Percentiles rank a stretch among this genome's conserved stretches.
Conservation (phyloP, 2,113 vertebrate species). For the Cephalophus harveyi region DNA sequence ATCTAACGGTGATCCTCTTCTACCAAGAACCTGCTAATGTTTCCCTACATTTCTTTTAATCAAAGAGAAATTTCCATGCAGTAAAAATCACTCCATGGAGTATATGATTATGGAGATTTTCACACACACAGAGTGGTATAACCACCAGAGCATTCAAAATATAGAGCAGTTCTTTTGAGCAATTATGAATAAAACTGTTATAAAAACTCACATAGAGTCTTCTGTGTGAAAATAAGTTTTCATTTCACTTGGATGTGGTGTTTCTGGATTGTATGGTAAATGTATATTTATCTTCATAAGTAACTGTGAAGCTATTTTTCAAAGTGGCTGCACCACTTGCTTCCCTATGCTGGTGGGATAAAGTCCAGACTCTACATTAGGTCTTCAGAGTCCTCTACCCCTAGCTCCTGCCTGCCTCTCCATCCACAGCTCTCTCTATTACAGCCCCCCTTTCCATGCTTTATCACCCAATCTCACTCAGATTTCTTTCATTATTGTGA, state of each 20-base stretch:
- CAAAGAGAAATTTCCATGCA: background rate
- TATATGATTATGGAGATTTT: background rate
- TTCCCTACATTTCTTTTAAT: background rate
- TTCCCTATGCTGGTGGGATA: background rate
- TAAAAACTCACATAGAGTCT: background rate
- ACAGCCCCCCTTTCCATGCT: background rate
- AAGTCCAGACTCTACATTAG: background rate
- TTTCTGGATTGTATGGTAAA: background rate
- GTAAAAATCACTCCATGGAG: conserved; percentile 2
- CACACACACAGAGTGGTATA: background rate
- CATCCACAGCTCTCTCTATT: background rate
- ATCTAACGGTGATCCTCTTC: background rate
- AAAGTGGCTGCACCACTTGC: background rate
- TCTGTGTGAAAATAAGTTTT: background rate
- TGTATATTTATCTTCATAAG: background rate
- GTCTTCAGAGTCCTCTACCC: background rate
- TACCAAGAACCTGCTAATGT: background rate
- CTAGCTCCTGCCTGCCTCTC: background rate
- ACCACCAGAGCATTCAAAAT: background rate
- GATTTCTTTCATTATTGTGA: background rate
- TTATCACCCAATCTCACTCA: background rate
- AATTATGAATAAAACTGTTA: conserved; percentile 1
- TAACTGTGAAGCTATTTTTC: background rate
- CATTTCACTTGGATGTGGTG: background rate
- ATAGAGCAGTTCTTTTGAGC: background rate